A percentile compares a stretch with the other conserved stretches of the same genome.
These are phyloP conservation scores for Capreolus pygargus DNA, from an alignment of 2,113 vertebrate species.

Conservation along the genomic window DNA sequence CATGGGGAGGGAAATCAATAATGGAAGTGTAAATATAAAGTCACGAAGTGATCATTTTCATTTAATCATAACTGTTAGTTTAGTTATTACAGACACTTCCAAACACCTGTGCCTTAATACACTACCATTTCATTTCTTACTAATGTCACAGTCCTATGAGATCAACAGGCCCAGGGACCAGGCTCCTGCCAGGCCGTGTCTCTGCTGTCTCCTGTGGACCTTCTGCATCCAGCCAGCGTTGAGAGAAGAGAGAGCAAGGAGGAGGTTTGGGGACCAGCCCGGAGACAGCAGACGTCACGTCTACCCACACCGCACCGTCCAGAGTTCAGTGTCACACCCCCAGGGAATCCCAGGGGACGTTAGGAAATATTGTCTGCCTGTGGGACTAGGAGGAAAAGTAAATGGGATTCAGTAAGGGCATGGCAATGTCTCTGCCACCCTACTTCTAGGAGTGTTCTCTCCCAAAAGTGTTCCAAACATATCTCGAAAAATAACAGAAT, in stretches of 20 bases:
- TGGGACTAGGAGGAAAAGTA: not conserved
- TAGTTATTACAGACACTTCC: not conserved
- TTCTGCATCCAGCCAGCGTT: not conserved
- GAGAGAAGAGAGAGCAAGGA: not conserved
- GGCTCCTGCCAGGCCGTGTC: not conserved
- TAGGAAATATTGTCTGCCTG: not conserved
- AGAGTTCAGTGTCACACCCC: not conserved
- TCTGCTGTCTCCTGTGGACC: not conserved
- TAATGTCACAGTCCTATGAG: not conserved
- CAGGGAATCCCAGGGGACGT: not conserved
- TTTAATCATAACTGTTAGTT: not conserved
- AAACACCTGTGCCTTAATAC: not conserved
- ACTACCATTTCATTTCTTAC: not conserved
- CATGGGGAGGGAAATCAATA: not conserved
- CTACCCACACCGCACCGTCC: not conserved
- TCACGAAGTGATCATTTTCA: not conserved
- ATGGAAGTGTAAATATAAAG: not conserved
- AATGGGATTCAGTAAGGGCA: not conserved
- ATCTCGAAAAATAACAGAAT: not conserved
- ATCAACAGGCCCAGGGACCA: no score
- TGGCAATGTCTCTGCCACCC: not conserved
- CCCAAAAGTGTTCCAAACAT: not conserved
- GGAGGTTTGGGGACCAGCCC: not conserved
- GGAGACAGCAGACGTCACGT: fast-evolving
- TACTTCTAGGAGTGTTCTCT: not conserved